phyloP scores from a whole-genome alignment of 1,140 invertebrate genomes.

The Eupristina koningsbergeri region DNA sequence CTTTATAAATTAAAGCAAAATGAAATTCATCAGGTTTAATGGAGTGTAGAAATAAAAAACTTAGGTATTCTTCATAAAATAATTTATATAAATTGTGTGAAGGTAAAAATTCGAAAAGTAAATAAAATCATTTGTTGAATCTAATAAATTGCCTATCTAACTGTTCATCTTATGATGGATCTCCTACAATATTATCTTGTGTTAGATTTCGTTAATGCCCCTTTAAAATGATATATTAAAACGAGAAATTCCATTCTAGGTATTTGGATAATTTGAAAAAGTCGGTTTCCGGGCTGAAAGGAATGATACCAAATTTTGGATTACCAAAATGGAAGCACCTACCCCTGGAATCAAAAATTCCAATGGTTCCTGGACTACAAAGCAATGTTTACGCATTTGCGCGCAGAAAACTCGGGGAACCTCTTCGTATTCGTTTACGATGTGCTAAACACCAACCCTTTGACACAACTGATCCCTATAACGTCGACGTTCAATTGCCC shows the following conservation, averaged over 20 bases:
- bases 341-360: conserved; percentile 67
- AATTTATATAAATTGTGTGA: too few relatives aligned
- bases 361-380: conserved; percentile 52
- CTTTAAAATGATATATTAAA: not conserved
- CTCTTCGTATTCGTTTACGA: conserved; percentile 53
- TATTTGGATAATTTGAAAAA: conserved; percentile 58
- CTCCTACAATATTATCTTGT: too few relatives aligned
- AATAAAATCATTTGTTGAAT: too few relatives aligned
- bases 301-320: conserved; percentile 60
- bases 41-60: too few relatives aligned
- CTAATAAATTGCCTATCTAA: too few relatives aligned
- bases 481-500: conserved; percentile 56
- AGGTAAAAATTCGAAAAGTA: too few relatives aligned
- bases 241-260: not conserved
- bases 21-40: too few relatives aligned
- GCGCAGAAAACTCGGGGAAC: conserved; percentile 63
- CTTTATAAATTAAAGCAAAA: too few relatives aligned
- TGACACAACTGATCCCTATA: conserved; percentile 64
- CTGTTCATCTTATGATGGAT: too few relatives aligned
- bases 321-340: conserved; percentile 66
- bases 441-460: conserved; percentile 56
- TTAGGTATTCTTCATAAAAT: too few relatives aligned
- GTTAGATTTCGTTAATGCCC: too few relatives aligned
- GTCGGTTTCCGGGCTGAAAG: conserved; percentile 61
- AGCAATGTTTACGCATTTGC: conserved; percentile 26